Evolutionary conservation across 2,888 invertebrate genomes (phyloP).

Genomic region (Coenonympha glycerion): DNA sequence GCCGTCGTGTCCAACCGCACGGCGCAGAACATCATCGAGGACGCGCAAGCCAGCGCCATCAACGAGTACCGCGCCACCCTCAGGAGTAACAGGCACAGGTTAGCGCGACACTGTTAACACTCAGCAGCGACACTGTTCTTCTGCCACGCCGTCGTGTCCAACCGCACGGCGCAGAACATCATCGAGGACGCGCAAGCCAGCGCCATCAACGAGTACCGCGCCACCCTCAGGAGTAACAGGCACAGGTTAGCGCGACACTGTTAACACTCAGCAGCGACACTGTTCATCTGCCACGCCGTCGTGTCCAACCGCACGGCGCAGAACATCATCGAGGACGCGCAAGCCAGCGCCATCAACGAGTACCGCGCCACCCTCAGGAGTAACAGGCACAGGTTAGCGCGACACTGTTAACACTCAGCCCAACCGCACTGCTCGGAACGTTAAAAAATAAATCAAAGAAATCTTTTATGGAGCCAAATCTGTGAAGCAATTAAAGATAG

Average conservation of each 20-base stretch:
- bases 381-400: conserved; percentile 69
- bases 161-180: conserved; percentile 63
- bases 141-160: conserved; percentile 64
- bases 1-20: conserved; percentile 64
- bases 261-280: too few species aligned
- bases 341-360: conserved; percentile 67
- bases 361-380: conserved; percentile 70
- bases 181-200: conserved; percentile 73
- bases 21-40: conserved; percentile 68
- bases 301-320: conserved; percentile 65
- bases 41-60: conserved; percentile 69
- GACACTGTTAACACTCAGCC: too few species aligned
- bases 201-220: conserved; percentile 67
- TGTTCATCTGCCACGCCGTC: too few species aligned
- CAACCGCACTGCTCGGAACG: too few species aligned
- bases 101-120: too few species aligned
- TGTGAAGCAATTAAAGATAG: too few species aligned
- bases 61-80: conserved; percentile 69
- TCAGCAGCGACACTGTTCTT: too few species aligned
- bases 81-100: conserved; percentile 74
- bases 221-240: conserved; percentile 70
- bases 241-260: conserved; percentile 68
- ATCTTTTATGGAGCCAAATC: too few species aligned
- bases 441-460: too few species aligned
- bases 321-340: conserved; percentile 71